Evolutionary conservation across 2,888 invertebrate species (phyloP), one percentile per base, ranked within the genome.

Genomic region (Leptogaster cylindrica): DNA sequence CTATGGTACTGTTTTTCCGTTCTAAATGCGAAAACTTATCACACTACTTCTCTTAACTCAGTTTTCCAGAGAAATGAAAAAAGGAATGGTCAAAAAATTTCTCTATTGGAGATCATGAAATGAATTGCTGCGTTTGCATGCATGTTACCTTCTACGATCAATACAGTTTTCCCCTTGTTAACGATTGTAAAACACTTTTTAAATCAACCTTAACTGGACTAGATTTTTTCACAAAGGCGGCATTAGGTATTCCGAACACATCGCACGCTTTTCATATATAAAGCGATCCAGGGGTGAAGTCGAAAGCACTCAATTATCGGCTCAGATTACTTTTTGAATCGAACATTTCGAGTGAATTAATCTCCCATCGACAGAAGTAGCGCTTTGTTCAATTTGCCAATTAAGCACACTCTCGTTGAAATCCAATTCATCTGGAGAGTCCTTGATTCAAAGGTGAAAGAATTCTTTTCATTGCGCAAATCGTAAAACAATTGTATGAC

Each of bases 301-400:
- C 7, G 52, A 52, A 33, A 31, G 33, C 52, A 33, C 52, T 52
- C 33, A 52, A 52, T 52, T 52, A 52, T 52, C 52, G 18, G 20
- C 33, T 52, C 52, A 28, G 33, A 52, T 52, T 52, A 52, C 33
- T 33, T 18, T 52, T 52, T 31, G 33, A 52, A 52, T 50, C 27
- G 50, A 50, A 50, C 33, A 52, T 31, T 33, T 52, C 52, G 33
- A 52, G 31, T 52, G 52, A 52, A 52, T 52, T 52, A 52, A 52
- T 52, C 52, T 33, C 3, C 52, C 33, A 52, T 52, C 33, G 52
- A 52, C 52, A 52, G 52, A 31, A 52, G 52, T 33, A 52, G 52
- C 52, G 52, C 52, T 52, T 52, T 52, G 52, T 52, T 52, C 52
- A 52, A 52, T 52, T 52, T 52, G 33, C 27, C 52, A 52, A 52